Evolutionary conservation across 2,888 invertebrate species (phyloP).

Genomic region (Cephus nigrinus): DNA sequence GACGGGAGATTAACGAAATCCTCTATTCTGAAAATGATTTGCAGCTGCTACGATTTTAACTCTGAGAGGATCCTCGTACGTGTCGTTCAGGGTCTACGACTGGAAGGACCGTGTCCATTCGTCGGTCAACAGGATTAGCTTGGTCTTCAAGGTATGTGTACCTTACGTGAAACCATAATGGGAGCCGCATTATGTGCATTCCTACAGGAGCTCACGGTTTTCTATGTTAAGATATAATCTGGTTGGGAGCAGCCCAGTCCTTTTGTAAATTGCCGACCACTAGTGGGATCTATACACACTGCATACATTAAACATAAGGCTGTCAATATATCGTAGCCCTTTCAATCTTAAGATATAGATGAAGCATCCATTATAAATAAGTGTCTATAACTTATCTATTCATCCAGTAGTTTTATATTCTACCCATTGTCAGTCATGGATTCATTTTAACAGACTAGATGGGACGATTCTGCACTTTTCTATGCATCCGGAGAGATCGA

Average conservation of each 20-base stretch:
- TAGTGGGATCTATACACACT: background rate
- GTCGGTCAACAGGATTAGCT: slow-evolving; percentile 85
- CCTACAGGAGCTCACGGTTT: background rate
- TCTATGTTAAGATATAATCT: background rate
- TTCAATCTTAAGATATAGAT: background rate
- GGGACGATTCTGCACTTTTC: slow-evolving; percentile 91
- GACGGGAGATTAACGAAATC: background rate
- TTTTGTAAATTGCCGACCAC: background rate
- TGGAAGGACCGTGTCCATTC: slow-evolving; percentile 93
- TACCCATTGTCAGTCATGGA: background rate
- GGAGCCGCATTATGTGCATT: background rate
- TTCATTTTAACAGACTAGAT: slow-evolving; percentile 75
- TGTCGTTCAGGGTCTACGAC: slow-evolving; percentile 91
- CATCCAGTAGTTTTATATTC: background rate
- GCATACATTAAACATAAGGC: background rate
- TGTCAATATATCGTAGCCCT: background rate
- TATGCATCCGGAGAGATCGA: slow-evolving; percentile 93
- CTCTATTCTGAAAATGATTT: slow-evolving; percentile 39
- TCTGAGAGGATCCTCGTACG: slow-evolving; percentile 89
- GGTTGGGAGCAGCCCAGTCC: background rate
- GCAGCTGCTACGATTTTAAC: slow-evolving; percentile 89
- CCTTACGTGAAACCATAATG: slow-evolving; percentile 4
- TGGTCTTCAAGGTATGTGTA: slow-evolving; percentile 81
- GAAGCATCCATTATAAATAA: background rate
- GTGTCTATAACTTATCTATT: background rate